These are phyloP conservation scores for Pammene aurita DNA, from an alignment of 2,888 invertebrate species.

Conservation along the genomic window DNA sequence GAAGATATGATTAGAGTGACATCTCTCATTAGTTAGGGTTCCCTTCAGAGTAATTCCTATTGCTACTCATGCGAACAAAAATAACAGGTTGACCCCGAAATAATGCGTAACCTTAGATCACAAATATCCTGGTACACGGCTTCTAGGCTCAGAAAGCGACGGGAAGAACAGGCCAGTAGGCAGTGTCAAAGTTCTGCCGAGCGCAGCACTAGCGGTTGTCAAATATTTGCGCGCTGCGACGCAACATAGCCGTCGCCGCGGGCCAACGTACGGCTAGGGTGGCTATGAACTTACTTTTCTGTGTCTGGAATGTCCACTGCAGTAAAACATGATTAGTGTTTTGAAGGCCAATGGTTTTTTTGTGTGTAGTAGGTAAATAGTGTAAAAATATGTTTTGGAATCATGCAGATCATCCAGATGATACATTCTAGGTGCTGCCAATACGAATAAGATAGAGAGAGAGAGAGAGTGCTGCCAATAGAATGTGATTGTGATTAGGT, in stretches of 20 bases:
- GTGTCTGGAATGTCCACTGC: background rate
- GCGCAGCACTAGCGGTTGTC: slow-evolving; percentile 49
- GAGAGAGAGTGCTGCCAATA: too few species aligned
- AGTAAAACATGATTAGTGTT: background rate
- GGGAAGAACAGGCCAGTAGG: slow-evolving; percentile 7
- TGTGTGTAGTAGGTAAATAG: too few species aligned
- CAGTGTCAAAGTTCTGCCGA: slow-evolving; percentile 40
- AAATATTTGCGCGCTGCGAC: slow-evolving; percentile 60
- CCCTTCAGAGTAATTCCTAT: background rate
- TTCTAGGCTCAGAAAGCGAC: background rate
- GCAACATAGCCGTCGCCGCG: slow-evolving; percentile 50
- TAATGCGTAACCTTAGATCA: background rate
- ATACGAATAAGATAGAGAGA: too few species aligned
- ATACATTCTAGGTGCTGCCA: too few species aligned
- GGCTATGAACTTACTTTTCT: slow-evolving; percentile 33
- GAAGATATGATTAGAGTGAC: background rate
- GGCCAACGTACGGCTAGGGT: slow-evolving; percentile 38
- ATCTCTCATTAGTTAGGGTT: slow-evolving; percentile 5
- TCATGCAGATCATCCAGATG: too few species aligned
- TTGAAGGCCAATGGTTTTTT: too few species aligned
- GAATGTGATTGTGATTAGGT: too few species aligned
- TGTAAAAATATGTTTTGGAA: too few species aligned
- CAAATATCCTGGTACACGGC: background rate
- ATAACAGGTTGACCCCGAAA: background rate
- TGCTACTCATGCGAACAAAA: background rate